Evolutionary conservation across 2,888 invertebrate species (phyloP).

Genomic region (Cerceris rybyensis): DNA sequence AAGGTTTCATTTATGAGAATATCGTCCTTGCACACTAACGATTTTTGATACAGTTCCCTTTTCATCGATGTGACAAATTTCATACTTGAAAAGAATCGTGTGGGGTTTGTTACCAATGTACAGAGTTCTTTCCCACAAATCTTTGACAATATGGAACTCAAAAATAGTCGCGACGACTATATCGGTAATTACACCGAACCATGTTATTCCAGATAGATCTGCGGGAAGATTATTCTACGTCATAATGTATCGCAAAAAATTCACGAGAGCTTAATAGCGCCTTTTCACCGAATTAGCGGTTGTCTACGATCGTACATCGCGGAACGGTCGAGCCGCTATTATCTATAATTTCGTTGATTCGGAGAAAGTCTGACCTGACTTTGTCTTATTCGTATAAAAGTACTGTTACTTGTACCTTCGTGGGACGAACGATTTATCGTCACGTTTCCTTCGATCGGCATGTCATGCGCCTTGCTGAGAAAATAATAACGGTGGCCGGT

Average conservation of each 20-base stretch:
- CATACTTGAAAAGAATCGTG: slow-evolving; percentile 71
- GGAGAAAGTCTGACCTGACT: slow-evolving; percentile 33
- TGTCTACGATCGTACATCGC: slow-evolving; percentile 1
- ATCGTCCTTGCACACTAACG: not conserved
- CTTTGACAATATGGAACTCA: slow-evolving; percentile 58
- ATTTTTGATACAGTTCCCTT: slow-evolving; percentile 47
- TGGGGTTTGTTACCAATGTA: slow-evolving; percentile 61
- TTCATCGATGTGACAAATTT: slow-evolving; percentile 67
- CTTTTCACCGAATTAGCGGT: not conserved
- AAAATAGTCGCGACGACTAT: slow-evolving; percentile 61
- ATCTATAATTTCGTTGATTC: slow-evolving; percentile 48
- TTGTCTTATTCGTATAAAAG: slow-evolving; percentile 35
- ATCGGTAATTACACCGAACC: slow-evolving; percentile 74
- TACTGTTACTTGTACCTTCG: slow-evolving; percentile 62
- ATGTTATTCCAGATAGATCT: slow-evolving; percentile 67
- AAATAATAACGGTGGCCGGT: slow-evolving; percentile 63
- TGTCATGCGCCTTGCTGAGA: slow-evolving; percentile 58
- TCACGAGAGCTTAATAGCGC: not conserved
- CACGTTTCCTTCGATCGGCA: slow-evolving; percentile 59
- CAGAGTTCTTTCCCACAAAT: slow-evolving; percentile 55
- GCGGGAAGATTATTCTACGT: not conserved
- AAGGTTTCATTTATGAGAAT: not conserved
- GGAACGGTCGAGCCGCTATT: slow-evolving; percentile 24
- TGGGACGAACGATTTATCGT: slow-evolving; percentile 70
- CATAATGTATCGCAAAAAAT: not conserved